Percentiles rank a stretch among this genome's conserved stretches.
Evolutionary conservation across 2,113 vertebrate species (phyloP).

Genomic region (Nothoprocta pentlandii): DNA sequence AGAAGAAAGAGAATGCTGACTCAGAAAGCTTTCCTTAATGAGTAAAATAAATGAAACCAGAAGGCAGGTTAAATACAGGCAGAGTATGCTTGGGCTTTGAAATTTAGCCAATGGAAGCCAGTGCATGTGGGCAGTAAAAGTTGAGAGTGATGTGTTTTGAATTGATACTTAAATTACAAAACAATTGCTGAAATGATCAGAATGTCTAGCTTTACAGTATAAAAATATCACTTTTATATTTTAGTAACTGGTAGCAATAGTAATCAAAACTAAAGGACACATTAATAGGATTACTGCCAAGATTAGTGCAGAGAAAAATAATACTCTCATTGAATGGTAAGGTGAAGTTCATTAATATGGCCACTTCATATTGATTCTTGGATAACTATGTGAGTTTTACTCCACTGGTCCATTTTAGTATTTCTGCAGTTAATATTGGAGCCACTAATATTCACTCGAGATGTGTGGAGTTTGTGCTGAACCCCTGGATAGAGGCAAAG

Average conservation of each 20-base stretch:
- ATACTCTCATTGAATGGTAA: neutral
- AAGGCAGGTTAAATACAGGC: neutral
- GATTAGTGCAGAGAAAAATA: neutral
- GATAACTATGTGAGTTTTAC: neutral
- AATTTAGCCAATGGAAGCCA: neutral
- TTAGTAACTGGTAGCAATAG: neutral
- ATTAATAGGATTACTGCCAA: neutral
- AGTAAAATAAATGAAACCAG: conserved; percentile 2
- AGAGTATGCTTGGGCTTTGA: neutral
- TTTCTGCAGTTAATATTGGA: neutral
- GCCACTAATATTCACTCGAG: neutral
- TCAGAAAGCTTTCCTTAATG: neutral
- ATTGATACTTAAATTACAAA: conserved; percentile 17
- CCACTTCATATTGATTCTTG: neutral
- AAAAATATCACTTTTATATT: neutral
- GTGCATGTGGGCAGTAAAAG: neutral
- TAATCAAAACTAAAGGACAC: neutral
- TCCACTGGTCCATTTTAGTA: neutral
- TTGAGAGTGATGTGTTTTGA: neutral
- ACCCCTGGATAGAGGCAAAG: neutral
- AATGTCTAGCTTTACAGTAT: neutral
- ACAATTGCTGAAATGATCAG: neutral
- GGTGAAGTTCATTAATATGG: neutral
- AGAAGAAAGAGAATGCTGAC: neutral
- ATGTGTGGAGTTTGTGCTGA: neutral